These are phyloP conservation scores for Drosophila sp. DNA, from an alignment of 1,140 invertebrate genomes.

Conservation along the genomic window DNA sequence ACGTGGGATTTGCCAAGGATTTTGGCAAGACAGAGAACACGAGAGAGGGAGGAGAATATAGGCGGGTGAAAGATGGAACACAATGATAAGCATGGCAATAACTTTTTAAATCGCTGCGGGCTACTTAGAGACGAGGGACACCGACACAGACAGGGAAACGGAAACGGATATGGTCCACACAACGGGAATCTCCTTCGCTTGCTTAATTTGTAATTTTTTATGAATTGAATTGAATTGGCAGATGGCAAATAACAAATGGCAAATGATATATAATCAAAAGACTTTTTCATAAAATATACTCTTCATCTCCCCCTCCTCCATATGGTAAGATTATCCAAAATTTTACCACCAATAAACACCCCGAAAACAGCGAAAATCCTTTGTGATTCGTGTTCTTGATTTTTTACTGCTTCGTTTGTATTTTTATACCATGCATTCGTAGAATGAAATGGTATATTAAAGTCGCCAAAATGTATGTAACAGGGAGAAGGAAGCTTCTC, in stretches of 20 bases:
- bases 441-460: too few species aligned
- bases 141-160: background rate
- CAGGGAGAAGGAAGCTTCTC: too few species aligned
- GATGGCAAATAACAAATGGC: conserved; percentile 10
- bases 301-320: too few species aligned
- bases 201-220: conserved; percentile 19
- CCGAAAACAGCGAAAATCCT: too few species aligned
- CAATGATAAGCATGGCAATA: conserved; percentile 71
- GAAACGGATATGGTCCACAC: background rate
- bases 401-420: too few species aligned
- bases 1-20: conserved; percentile 55
- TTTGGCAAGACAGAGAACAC: conserved; percentile 42
- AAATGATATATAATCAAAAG: conserved; percentile 19
- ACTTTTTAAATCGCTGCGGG: conserved; percentile 74
- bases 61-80: conserved; percentile 25
- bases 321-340: too few species aligned
- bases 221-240: conserved; percentile 16
- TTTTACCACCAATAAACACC: too few species aligned
- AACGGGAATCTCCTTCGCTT: background rate
- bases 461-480: too few species aligned
- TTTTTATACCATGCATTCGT: too few species aligned
- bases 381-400: too few species aligned
- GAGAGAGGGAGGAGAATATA: background rate
- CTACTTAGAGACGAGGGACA: conserved; percentile 16
- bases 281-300: background rate